Evolutionary conservation across 2,888 invertebrate species (phyloP).

Genomic region (Thymelicus acteon): DNA sequence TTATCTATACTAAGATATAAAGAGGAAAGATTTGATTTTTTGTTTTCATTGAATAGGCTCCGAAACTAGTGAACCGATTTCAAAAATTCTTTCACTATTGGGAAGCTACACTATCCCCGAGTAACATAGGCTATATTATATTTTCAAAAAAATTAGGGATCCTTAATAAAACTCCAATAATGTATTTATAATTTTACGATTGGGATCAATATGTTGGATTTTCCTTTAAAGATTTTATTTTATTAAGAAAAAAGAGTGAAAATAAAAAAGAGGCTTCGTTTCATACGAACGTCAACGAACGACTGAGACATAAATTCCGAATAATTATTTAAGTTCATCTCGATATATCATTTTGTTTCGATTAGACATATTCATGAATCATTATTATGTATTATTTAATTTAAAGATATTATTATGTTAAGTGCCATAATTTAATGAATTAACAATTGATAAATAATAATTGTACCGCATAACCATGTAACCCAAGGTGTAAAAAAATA

Average conservation of each 20-base stretch:
- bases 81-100: no score
- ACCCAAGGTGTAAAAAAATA: no score
- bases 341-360: conserved; percentile 61
- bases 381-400: conserved; percentile 73
- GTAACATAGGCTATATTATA: no score
- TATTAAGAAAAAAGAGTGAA: conserved; percentile 63
- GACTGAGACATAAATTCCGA: conserved; percentile 84
- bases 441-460: conserved; percentile 81
- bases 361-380: conserved; percentile 67
- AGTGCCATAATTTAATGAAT: conserved; percentile 85
- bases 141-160: no score
- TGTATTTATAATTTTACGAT: conserved; percentile 77
- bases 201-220: conserved; percentile 80
- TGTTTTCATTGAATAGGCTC: no score
- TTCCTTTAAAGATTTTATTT: conserved; percentile 77
- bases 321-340: conserved; percentile 66
- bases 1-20: no score
- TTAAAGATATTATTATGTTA: conserved; percentile 76
- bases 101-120: no score
- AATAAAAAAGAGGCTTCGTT: conserved; percentile 74
- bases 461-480: conserved; percentile 83
- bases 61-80: no score
- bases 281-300: conserved; percentile 76
- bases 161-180: no score
- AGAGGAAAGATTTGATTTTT: no score